phyloP scores from a whole-genome alignment of 2,888 invertebrate species.

The Leptothorax acervorum region DNA sequence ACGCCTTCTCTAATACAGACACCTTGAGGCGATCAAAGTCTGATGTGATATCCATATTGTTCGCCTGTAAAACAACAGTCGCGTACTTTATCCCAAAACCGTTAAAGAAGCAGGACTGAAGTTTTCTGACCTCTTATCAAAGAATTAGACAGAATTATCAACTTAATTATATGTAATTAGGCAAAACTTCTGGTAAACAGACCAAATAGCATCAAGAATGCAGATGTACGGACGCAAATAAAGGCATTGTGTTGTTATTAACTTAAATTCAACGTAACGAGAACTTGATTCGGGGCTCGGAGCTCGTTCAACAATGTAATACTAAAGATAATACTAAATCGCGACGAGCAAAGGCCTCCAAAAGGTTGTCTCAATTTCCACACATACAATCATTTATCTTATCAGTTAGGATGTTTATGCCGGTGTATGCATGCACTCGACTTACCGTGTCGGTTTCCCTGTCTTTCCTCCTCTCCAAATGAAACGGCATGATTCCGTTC shows the following conservation, averaged over 20 bases:
- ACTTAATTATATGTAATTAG: background rate
- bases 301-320: too few relatives aligned
- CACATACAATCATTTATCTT: background rate
- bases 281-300: background rate
- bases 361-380: background rate
- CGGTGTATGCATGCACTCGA: background rate
- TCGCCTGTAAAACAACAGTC: constrained; percentile 31
- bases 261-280: background rate
- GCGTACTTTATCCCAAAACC: background rate
- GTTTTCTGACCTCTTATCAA: background rate
- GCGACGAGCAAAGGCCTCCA: background rate
- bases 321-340: background rate
- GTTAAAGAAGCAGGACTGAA: background rate
- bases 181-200: background rate
- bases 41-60: constrained; percentile 76
- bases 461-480: background rate
- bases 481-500: constrained; percentile 13
- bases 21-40: constrained; percentile 87
- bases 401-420: background rate
- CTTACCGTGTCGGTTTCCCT: background rate
- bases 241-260: background rate
- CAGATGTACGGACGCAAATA: background rate
- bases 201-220: background rate
- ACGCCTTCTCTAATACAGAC: constrained; percentile 88
- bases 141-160: background rate